A percentile compares a stretch with the other conserved stretches of the same genome.
Evolutionary conservation across 2,888 invertebrate species (phyloP).

Genomic region (Phania funesta): DNA sequence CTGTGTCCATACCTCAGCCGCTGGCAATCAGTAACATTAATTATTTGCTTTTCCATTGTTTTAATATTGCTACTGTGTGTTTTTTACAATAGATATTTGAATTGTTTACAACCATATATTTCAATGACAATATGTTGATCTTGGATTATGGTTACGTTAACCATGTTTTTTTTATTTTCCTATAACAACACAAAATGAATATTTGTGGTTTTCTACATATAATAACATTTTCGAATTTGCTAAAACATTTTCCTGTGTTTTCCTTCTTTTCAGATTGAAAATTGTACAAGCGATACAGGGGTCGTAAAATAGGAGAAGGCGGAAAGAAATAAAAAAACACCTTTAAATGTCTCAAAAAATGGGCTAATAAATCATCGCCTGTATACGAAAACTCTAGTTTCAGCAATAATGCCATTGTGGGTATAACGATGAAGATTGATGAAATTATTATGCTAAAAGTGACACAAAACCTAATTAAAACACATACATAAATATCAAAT

Average conservation of each 20-base stretch:
- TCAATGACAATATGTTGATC: too few species aligned
- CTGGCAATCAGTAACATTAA: too few species aligned
- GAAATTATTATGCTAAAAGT: conserved; percentile 40
- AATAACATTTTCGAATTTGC: conserved; percentile 9
- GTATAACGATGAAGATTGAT: conserved; percentile 38
- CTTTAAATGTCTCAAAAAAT: conserved; percentile 4
- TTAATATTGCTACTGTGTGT: too few species aligned
- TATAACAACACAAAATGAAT: too few species aligned
- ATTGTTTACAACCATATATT: too few species aligned
- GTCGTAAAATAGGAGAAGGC: not conserved
- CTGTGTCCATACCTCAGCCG: too few species aligned
- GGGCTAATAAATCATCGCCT: conserved; percentile 28
- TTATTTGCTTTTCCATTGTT: too few species aligned
- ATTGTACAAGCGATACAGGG: conserved; percentile 40
- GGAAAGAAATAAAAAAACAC: not conserved
- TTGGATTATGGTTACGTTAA: too few species aligned
- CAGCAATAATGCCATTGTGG: not conserved
- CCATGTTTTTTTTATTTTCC: too few species aligned
- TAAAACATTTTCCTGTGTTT: conserved; percentile 34
- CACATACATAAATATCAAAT: conserved; percentile 38
- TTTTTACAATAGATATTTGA: too few species aligned
- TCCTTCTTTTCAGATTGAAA: conserved; percentile 57
- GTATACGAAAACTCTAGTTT: not conserved
- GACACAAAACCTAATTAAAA: conserved; percentile 45
- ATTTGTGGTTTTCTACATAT: too few species aligned